Conservation (phyloP, 2,113 vertebrate species). For the Laticauda colubrina region DNA sequence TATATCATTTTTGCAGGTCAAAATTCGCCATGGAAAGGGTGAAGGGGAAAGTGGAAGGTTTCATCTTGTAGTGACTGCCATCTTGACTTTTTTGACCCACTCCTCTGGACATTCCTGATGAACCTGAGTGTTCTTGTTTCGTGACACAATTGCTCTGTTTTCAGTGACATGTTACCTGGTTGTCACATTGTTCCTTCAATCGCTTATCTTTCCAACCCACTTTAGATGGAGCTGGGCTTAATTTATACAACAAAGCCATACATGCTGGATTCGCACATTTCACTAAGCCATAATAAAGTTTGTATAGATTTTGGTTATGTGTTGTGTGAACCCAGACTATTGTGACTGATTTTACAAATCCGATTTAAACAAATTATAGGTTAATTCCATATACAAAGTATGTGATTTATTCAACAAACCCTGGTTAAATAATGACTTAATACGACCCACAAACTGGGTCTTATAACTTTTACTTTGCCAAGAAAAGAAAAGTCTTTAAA, state of each 20-base stretch:
- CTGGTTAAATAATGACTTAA: not conserved
- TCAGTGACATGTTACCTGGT: not conserved
- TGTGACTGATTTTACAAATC: not conserved
- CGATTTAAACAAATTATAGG: not conserved
- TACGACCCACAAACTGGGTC: not conserved
- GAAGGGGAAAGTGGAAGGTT: accelerated
- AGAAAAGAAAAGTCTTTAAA: not conserved
- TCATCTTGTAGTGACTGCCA: not conserved
- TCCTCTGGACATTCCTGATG: not conserved
- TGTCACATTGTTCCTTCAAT: not conserved
- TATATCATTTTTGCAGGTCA: not conserved
- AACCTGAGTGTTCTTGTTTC: not conserved
- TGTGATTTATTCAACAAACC: not conserved
- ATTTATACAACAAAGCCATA: not conserved
- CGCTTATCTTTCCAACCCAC: not conserved
- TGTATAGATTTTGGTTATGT: not conserved
- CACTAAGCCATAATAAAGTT: not conserved
- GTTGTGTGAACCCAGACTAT: not conserved
- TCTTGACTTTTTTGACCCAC: not conserved
- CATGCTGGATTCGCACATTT: not conserved
- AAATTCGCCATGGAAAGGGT: not conserved
- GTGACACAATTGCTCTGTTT: not conserved
- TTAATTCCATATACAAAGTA: not conserved
- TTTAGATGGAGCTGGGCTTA: not conserved
- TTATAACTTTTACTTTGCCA: not conserved